Base-by-base conservation (phyloP, 2,113 vertebrate genomes). In the Hippocampus comes region DNA sequence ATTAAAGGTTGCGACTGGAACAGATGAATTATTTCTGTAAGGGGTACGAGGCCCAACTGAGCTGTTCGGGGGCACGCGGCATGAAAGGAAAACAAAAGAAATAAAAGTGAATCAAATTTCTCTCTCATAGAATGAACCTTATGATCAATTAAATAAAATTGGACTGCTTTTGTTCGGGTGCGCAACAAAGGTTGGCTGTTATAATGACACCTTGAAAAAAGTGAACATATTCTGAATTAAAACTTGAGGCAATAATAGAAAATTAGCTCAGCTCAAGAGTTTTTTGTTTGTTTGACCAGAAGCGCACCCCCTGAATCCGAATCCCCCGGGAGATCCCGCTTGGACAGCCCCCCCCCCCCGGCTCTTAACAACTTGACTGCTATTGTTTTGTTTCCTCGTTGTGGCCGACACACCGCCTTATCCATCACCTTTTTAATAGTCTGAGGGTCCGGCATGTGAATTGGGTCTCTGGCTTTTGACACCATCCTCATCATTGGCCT, bases 351-450 rank as follows among this genome's bases (percentile, higher is more conserved):
- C 8, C 53, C 53, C 21, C n/a, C n/a, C n/a, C n/a, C n/a, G 9
- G 12, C 59, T 34, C 59, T 18, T 34, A 61, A 30, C 30, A 61
- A 38, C 27, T 61, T 34, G 18, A 61, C 30, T 34, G 30, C 17
- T 18, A 17, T 61, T 18, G 59, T 61, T 38, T 61, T 38, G 27
- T 18, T 38, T 61, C 25, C 59, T 30, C 3, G 2, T 61, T 61
- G 17, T 38, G 9, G 30, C 59, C 17, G 27, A 61, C 27, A 34
- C 30, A 21, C 60, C 30, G 18, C 17, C 60, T 34, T 17, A 38
- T 61, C 30, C 60, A 61, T 61, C 60, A 61, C 30, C 8, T 18
- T 20, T 38, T 61, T 56, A 61, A 61, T 61, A 61, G 60, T 61
- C 27, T 30, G 15, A 61, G 17, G 60, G 59, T 30, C 27, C 59